These are phyloP conservation scores for Dunckerocampus dactyliophorus DNA, from an alignment of 2,113 vertebrate species.

Conservation along the genomic window DNA sequence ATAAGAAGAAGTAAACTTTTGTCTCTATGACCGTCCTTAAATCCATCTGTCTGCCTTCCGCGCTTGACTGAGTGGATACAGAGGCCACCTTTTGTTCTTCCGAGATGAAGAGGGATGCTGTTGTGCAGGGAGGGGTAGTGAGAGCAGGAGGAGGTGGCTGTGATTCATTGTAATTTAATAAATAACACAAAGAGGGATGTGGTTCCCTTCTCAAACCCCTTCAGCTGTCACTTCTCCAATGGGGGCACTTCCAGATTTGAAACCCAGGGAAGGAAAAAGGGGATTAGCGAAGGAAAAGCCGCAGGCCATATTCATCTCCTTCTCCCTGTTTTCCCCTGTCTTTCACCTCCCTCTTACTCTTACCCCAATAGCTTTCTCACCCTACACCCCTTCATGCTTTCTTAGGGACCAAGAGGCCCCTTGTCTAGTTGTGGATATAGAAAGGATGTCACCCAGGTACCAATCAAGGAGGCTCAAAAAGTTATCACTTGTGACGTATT, in stretches of 20 bases:
- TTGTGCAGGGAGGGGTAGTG: slow-evolving; percentile 31
- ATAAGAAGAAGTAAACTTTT: slow-evolving; percentile 51
- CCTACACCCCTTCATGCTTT: slow-evolving; percentile 17
- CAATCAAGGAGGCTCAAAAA: slow-evolving; percentile 18
- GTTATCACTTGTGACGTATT: slow-evolving; percentile 32
- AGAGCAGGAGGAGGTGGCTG: slow-evolving; percentile 38
- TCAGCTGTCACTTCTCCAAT: slow-evolving; percentile 38
- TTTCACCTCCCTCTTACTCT: slow-evolving; percentile 17
- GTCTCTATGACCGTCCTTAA: slow-evolving; percentile 45
- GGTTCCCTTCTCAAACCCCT: slow-evolving; percentile 41
- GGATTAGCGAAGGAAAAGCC: slow-evolving; percentile 49
- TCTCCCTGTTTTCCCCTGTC: slow-evolving; percentile 16
- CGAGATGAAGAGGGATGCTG: slow-evolving; percentile 50
- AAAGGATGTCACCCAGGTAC: slow-evolving; percentile 59
- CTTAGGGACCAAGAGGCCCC: slow-evolving; percentile 32
- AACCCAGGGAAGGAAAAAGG: slow-evolving; percentile 45
- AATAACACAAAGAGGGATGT: slow-evolving; percentile 42
- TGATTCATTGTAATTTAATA: slow-evolving; percentile 58
- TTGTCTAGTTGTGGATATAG: slow-evolving; percentile 25
- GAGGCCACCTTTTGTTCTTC: slow-evolving; percentile 60
- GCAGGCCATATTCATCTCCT: slow-evolving; percentile 41
- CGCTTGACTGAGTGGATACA: slow-evolving; percentile 51
- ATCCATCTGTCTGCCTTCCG: slow-evolving; percentile 36
- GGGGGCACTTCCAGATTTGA: slow-evolving; percentile 44
- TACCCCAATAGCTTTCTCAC: slow-evolving; percentile 15